Evolutionary conservation across 1,140 invertebrate species (phyloP).

Genomic region (Ostrea edulis): DNA sequence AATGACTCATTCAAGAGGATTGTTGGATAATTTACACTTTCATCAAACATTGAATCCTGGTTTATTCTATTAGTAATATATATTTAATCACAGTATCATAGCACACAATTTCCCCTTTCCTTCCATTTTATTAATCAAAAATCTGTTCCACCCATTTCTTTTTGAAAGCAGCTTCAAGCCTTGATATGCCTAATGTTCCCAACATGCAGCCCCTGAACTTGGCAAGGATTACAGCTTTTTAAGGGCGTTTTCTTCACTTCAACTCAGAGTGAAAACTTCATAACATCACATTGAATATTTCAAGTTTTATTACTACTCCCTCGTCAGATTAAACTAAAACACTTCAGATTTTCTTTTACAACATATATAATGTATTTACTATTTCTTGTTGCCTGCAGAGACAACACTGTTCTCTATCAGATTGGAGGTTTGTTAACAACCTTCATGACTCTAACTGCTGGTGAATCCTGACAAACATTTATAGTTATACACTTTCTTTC

Average conservation of each 20-base stretch:
- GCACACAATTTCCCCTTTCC: neutral
- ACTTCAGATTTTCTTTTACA: slow-evolving; percentile 10
- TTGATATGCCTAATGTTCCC: neutral
- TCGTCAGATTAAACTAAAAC: neutral
- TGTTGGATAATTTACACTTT: neutral
- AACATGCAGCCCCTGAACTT: slow-evolving; percentile 23
- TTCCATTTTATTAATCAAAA: neutral
- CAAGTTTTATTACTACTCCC: neutral
- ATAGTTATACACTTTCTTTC: neutral
- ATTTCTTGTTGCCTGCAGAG: slow-evolving; percentile 24
- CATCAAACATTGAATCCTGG: neutral
- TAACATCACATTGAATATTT: neutral
- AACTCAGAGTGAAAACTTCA: neutral
- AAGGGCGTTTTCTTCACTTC: slow-evolving; percentile 5
- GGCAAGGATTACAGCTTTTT: slow-evolving; percentile 24
- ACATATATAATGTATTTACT: slow-evolving; percentile 2
- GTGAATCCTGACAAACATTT: neutral
- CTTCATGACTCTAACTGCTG: neutral
- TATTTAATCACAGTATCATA: neutral
- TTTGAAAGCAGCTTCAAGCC: neutral
- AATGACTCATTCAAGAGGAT: slow-evolving; percentile 16
- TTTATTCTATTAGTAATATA: neutral
- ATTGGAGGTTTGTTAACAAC: neutral
- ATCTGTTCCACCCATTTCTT: neutral
- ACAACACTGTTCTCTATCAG: neutral